A percentile compares a stretch with the other conserved stretches of the same genome.
Conservation (phyloP, 2,113 vertebrate species). For the cattle (Bos taurus) region DNA sequence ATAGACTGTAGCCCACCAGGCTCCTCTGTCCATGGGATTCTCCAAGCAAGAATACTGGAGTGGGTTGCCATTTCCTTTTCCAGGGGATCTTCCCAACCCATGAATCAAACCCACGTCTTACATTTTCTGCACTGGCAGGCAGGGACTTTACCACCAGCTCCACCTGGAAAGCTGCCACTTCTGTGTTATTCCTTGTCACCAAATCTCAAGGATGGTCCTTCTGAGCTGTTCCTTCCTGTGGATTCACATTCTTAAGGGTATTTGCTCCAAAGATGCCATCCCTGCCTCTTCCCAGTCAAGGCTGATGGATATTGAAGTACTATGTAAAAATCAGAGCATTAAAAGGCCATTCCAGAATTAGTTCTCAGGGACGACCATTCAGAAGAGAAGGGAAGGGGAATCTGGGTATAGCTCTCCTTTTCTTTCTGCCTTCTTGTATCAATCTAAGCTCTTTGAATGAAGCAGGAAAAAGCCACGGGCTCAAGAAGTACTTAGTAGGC, state of each 20-base stretch:
- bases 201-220: not conserved
- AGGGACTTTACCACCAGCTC: not conserved
- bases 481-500: not conserved
- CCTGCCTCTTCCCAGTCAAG: not conserved
- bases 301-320: constrained; percentile 6
- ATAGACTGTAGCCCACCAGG: not conserved
- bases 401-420: not conserved
- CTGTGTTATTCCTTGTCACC: not conserved
- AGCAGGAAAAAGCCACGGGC: not conserved
- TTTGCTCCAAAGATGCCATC: not conserved
- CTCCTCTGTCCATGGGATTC: not conserved
- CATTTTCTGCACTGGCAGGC: not conserved
- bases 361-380: not conserved
- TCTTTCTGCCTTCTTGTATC: not conserved
- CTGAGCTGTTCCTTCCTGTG: not conserved
- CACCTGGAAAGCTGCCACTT: not conserved
- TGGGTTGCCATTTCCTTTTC: not conserved
- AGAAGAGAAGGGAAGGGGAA: constrained; percentile 18
- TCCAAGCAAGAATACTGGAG: not conserved
- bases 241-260: constrained; percentile 46
- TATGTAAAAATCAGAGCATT: constrained; percentile 37
- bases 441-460: not conserved
- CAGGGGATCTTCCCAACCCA: not conserved
- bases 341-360: constrained; percentile 24
- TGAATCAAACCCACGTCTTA: not conserved